phyloP scores from a whole-genome alignment of 2,113 vertebrate genomes.

The Circaetus gallicus region DNA sequence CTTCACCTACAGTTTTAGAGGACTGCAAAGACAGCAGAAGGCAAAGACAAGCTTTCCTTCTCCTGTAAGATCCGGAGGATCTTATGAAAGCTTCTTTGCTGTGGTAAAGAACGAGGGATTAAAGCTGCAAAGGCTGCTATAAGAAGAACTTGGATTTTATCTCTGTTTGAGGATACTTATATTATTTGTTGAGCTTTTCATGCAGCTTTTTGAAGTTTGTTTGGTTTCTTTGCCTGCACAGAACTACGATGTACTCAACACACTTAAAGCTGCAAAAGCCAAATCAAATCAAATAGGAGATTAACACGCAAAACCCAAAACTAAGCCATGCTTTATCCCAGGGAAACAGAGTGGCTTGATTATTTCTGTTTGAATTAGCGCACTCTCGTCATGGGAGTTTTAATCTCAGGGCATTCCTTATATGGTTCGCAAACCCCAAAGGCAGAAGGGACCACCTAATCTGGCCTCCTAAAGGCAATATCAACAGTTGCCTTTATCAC shows the following conservation, averaged over 20 bases:
- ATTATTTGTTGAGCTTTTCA: neutral
- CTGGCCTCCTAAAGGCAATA: neutral
- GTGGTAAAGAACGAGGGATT: neutral
- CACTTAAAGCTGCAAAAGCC: neutral
- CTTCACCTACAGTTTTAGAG: neutral
- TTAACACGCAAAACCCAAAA: neutral
- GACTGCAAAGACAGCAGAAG: neutral
- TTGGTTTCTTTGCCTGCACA: neutral
- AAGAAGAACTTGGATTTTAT: slow-evolving; percentile 6
- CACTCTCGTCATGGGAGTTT: neutral
- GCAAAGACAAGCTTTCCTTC: neutral
- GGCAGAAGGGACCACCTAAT: neutral
- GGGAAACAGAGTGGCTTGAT: neutral
- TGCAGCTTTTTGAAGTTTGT: neutral
- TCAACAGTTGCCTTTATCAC: neutral
- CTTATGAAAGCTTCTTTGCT: neutral
- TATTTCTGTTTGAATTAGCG: slow-evolving; percentile 3
- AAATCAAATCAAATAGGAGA: neutral
- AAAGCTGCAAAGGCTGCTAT: neutral
- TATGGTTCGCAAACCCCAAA: neutral
- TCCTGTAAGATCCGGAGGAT: neutral
- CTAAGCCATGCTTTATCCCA: neutral
- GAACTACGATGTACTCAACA: neutral
- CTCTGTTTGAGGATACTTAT: neutral
- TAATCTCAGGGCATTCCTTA: slow-evolving; percentile 4